phyloP scores from a whole-genome alignment of 2,797 vertebrate genomes.

The Xenopus petersii region DNA sequence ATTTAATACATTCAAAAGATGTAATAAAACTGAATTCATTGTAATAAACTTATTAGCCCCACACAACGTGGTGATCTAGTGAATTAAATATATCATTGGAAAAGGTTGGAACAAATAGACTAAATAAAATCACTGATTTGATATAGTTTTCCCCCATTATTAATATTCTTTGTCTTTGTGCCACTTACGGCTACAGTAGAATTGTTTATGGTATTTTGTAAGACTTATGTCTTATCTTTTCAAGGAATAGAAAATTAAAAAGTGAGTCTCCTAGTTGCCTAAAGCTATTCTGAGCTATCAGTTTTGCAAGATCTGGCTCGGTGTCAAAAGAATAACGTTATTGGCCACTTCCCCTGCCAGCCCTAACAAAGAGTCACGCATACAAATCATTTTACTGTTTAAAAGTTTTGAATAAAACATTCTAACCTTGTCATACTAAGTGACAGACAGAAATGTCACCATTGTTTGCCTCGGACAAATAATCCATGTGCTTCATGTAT shows the following conservation, averaged over 20 bases:
- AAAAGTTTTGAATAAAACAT: conserved; percentile 76
- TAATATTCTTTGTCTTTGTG: neutral
- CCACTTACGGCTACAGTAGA: too few species aligned
- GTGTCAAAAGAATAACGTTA: conserved; percentile 53
- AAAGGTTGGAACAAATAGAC: too few species aligned
- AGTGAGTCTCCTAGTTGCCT: conserved; percentile 50
- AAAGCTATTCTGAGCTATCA: conserved; percentile 49
- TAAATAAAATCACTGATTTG: too few species aligned
- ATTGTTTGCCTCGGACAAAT: conserved; percentile 72
- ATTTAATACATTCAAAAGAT: too few species aligned
- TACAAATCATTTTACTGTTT: conserved; percentile 65
- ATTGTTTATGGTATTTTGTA: neutral
- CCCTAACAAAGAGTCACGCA: conserved; percentile 61
- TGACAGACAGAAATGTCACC: conserved; percentile 76
- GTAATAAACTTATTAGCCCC: too few species aligned
- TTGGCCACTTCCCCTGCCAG: conserved; percentile 57
- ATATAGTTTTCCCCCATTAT: conserved; percentile 1
- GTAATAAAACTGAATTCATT: too few species aligned
- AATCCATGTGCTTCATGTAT: conserved; percentile 76
- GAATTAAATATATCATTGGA: too few species aligned
- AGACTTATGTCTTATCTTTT: neutral
- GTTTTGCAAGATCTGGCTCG: conserved; percentile 56
- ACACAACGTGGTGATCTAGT: too few species aligned
- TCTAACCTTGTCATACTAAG: conserved; percentile 72
- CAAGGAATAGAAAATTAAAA: conserved; percentile 44